Evolutionary conservation across 2,797 vertebrate species (phyloP).

Genomic region (Propithecus deckenii): DNA sequence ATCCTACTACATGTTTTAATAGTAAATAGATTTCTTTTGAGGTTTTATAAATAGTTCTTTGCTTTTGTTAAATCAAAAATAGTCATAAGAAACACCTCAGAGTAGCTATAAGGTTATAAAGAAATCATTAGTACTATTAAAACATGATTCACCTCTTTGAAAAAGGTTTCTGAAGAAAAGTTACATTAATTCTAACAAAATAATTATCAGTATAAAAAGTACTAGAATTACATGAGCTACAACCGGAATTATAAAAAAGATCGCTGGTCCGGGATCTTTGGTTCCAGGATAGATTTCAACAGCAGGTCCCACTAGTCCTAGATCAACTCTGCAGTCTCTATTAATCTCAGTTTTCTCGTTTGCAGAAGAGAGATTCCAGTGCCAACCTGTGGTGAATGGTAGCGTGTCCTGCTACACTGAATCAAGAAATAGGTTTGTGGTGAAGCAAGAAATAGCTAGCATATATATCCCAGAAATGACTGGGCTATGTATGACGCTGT

Average conservation of each 20-base stretch:
- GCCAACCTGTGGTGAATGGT: not conserved
- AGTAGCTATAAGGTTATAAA: not conserved
- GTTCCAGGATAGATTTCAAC: not conserved
- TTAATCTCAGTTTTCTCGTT: not conserved
- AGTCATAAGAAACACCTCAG: not conserved
- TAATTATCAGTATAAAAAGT: not conserved
- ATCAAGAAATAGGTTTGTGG: not conserved
- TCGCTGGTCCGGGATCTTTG: not conserved
- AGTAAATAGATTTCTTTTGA: not conserved
- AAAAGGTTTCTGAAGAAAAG: not conserved
- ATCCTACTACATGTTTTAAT: not conserved
- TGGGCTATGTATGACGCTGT: no score
- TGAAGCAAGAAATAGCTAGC: not conserved
- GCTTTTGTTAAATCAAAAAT: not conserved
- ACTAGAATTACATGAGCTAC: not conserved
- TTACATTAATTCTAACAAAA: not conserved
- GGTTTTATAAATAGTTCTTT: not conserved
- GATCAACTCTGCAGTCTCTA: not conserved
- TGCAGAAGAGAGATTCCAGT: not conserved
- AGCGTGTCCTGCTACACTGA: not conserved
- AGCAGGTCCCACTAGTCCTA: not conserved
- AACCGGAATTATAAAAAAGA: not conserved
- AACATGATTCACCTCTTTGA: not conserved
- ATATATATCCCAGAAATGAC: not conserved
- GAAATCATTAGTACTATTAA: not conserved